Base-by-base conservation (phyloP, 2,888 invertebrate species). In the Lycia hirtaria region DNA sequence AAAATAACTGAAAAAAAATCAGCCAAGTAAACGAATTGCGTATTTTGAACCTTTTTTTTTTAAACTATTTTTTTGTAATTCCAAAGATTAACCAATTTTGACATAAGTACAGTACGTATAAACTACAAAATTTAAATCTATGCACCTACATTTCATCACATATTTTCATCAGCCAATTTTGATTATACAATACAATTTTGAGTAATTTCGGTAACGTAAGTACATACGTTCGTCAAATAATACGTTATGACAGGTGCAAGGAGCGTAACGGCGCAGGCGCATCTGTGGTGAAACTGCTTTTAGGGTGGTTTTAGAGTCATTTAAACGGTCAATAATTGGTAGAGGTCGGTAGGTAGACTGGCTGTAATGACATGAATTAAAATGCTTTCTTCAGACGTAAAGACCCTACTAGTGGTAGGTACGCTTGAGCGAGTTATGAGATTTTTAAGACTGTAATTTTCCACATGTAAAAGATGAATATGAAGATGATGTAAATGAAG, bases 161-260 rank as follows among this genome's bases (percentile, higher is more conserved):
- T 40, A 22, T 40, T 40, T 40, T 40, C 20, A 7, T 41, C 26
- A 41, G 28, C 26, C 41, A 41, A 41, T 26, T 41, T 28, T 26
- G 10, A 20, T 41, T 10, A 35, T 12, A 35, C 24, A 41, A 22
- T 5, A 12, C 6, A 43, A 47, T 56, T 48, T 47, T 5, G 43
- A 56, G 48, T 44, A 48, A 61, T 62, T 64, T 58, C 35, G 59
- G 44, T 54, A 15, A 26, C 50, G 59, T 44, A 67, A 62, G 60
- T 55, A 65, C 56, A 65, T 56, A n/a, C n/a, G 53, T 57, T 57
- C 56, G 7, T 17, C 19, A 50, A 70, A 75, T 75, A 49, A 70
- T 61, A 71, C 55, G 62, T 59, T 67, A 48, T 58, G 62, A 63
- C 32, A 62, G 61, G 56, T 64, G 66, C 64, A 63, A 60, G 56